These are phyloP conservation scores for Alcedo atthis DNA, from an alignment of 2,797 vertebrate genomes.

Conservation along the genomic window DNA sequence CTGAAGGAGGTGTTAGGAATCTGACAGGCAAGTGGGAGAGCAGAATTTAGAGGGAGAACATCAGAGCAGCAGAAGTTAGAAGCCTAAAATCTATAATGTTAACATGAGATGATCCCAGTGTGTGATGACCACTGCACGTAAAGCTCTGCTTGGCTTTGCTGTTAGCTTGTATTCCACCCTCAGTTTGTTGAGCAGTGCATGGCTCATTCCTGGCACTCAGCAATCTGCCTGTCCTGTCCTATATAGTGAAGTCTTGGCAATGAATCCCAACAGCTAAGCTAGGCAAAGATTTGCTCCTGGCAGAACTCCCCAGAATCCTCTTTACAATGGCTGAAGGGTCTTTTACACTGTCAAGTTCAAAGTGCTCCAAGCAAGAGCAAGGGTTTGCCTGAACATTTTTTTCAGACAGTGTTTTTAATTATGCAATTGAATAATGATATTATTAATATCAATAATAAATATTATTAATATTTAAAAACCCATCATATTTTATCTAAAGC, in stretches of 20 bases:
- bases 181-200: neutral
- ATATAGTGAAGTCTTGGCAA: fast-evolving
- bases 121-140: neutral
- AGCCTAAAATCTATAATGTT: neutral
- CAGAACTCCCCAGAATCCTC: neutral
- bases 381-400: neutral
- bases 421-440: neutral
- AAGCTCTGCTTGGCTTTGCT: neutral
- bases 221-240: fast-evolving
- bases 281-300: neutral
- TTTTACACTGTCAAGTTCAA: neutral
- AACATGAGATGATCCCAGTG: neutral
- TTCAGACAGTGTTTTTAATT: neutral
- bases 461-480: too few relatives aligned
- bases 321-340: neutral
- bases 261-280: fast-evolving
- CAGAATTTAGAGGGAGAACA: neutral
- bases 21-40: neutral
- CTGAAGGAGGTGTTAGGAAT: neutral
- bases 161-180: neutral
- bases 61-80: neutral
- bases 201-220: neutral
- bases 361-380: neutral
- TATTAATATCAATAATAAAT: too few relatives aligned
- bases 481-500: neutral